Base-by-base conservation (phyloP, 2,113 vertebrate species). In the Nymphicus hollandicus region DNA sequence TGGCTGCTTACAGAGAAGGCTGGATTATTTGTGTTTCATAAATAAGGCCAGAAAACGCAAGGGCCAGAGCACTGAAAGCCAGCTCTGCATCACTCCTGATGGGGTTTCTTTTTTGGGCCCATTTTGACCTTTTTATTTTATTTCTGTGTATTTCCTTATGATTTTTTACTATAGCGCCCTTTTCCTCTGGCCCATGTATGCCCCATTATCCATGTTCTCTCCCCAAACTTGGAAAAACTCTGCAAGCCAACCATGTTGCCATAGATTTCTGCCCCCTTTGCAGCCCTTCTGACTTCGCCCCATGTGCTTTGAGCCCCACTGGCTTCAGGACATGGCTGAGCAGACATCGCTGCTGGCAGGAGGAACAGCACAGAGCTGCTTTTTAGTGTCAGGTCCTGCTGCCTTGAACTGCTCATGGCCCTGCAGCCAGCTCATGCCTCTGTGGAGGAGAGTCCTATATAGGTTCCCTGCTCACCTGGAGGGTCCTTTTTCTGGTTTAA, bases 1-100 rank as follows among this genome's bases (percentile, higher is more conserved):
- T 88, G 93, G 71, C 95, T 95, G 95, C 91, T 91, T 91, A 92
- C 24, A 1, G 84, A 89, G 84, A 24, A 71, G 91, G 86, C 86
- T 89, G 92, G 81, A 52, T 89, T 97, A 93, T 96, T 96, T 97
- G 81, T 96, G 91, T 95, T 96, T 89, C 95, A 73, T 83, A 91
- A 95, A 89, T 89, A 95, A 91, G 78, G 96, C 94, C 96, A 96
- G 93, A 87, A 92, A 92, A 93, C 12, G 23, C 81, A 81, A 91
- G 84, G 81, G 61, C 65, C 52, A 39, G 56, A 61, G 64, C 86
- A 6, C 64, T 89, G 74, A 46, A 83, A 85, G 68, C 44, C 61
- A 87, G 41, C 78, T 85, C 81, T 91, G 73, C 91, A 55, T 89
- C 60, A 0, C 46, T 92, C 37, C 20, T 77, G 20, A 22, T 18